Percentiles rank a stretch among this genome's conserved stretches.
These are phyloP conservation scores for Sceloporus tristichus DNA, from an alignment of 2,113 vertebrate genomes.

Conservation along the genomic window DNA sequence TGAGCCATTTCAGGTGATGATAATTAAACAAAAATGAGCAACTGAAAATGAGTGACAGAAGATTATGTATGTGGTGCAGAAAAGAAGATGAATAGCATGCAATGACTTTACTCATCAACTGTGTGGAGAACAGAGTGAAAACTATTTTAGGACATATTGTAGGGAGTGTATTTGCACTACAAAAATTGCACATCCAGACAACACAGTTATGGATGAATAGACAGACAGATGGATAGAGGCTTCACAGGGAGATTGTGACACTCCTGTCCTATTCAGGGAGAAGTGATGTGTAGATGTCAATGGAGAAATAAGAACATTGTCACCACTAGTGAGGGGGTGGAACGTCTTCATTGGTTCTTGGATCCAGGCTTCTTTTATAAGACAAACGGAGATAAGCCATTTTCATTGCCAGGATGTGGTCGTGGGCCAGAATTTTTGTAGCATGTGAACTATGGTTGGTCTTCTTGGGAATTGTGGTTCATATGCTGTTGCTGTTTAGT, in stretches of 20 bases:
- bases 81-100: conserved; percentile 38
- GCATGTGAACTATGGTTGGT: not conserved
- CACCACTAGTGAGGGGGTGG: not conserved
- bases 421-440: not conserved
- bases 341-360: not conserved
- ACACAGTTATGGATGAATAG: not conserved
- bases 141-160: not conserved
- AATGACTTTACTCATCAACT: conserved; percentile 7
- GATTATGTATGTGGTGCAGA: not conserved
- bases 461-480: not conserved
- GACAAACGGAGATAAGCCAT: not conserved
- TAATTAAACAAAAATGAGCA: conserved; percentile 34
- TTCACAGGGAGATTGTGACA: not conserved
- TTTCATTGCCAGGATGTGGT: not conserved
- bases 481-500: not conserved
- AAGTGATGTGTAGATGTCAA: not conserved
- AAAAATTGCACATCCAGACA: not conserved
- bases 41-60: conserved; percentile 28
- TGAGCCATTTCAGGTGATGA: not conserved
- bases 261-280: not conserved
- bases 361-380: not conserved
- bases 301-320: not conserved
- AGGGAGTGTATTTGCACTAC: not conserved
- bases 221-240: not conserved
- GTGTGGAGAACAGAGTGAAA: not conserved